Evolutionary conservation across 1,140 invertebrate genomes (phyloP).

Genomic region (Tetramorium alpestre): DNA sequence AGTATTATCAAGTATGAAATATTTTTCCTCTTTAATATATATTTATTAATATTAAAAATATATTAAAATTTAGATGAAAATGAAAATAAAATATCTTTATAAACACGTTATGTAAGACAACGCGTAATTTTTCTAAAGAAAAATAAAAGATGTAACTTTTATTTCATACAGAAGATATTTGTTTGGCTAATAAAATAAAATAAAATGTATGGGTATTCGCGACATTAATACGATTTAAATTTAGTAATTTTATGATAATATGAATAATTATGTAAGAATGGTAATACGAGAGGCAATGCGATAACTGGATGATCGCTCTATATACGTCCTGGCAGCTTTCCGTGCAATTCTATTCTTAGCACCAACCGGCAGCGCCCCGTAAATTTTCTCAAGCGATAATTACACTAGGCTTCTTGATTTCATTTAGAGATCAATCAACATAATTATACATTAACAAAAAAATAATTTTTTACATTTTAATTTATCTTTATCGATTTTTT

Average conservation of each 20-base stretch:
- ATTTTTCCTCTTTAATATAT: background rate
- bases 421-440: background rate
- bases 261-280: conserved; percentile 76
- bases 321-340: conserved; percentile 80
- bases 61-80: background rate
- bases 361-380: conserved; percentile 67
- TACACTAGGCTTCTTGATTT: background rate
- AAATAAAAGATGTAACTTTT: background rate
- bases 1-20: background rate
- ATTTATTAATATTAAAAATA: too few species aligned
- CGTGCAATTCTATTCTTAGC: conserved; percentile 75
- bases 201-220: background rate
- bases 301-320: conserved; percentile 76
- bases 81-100: background rate
- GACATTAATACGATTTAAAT: background rate
- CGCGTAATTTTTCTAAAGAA: background rate
- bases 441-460: conserved; percentile 2
- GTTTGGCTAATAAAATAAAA: background rate
- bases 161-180: background rate
- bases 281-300: conserved; percentile 80
- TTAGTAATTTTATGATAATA: background rate
- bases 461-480: background rate
- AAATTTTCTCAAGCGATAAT: conserved; percentile 72
- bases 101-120: background rate
- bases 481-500: background rate